Base-by-base conservation (phyloP, 2,113 vertebrate species). In the Urocitellus parryii region DNA sequence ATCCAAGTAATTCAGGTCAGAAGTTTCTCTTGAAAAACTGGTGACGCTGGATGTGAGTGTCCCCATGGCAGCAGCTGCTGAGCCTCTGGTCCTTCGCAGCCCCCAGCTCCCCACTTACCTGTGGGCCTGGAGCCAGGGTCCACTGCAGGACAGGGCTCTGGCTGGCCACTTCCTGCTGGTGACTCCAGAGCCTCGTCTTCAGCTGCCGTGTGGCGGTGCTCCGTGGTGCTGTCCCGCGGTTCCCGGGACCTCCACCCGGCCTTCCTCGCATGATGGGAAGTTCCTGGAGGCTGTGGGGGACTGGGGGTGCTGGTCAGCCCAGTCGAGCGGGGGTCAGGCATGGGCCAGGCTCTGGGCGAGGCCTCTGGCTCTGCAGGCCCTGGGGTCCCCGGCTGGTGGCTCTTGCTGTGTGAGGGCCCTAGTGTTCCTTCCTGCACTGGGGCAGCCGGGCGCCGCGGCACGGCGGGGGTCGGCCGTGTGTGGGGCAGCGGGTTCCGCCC, bases 11-110 rank as follows among this genome's bases (percentile, higher is more conserved):
- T 25, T 12, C 34, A 34, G 56, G 85, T 70, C 81, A 70, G 5
- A 32, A 17, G 73, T 74, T 86, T 91, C n/a, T 70, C 11, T 74
- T 76, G 83, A 86, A 73, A 88, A 45, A 8, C 45, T 4, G 16
- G 32, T 81, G 8, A 32, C 11, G 0, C 22, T 42, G 51, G 63
- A 9, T 8, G 45, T n/a, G 18, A 4, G 2, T 32, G 48, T 53
- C 29, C 29, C 45, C 20, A 1, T 0, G 4, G 29, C n/a, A 12
- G 10, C 11, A 39, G 56, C 45, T n/a, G 0, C 22, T 0, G 1
- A 32, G 39, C 48, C 70, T 25, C 63, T 14, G 0, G 3, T 39
- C 58, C 18, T 74, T 73, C 78, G 37, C 3, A 37, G 58, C 45
- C 45, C 45, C 45, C 45, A 45, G 45, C 45, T 45, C 45, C 45